Percentiles rank a stretch among this genome's conserved stretches.
Evolutionary conservation across 2,888 invertebrate genomes (phyloP).

Genomic region (Arge pagana): DNA sequence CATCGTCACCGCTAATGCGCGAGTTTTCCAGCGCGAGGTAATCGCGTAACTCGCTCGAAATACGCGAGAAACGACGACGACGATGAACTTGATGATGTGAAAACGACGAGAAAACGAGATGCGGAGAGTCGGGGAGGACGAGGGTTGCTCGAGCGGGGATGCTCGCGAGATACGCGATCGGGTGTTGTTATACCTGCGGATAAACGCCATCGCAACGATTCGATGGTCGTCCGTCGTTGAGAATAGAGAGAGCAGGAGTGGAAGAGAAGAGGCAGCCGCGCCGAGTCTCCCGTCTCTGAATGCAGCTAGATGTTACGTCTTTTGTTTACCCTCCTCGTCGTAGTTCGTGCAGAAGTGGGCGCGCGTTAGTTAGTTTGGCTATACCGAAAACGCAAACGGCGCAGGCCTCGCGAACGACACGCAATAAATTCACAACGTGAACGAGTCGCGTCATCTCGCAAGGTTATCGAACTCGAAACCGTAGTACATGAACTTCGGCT

Average conservation of each 20-base stretch:
- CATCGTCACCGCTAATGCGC: too few species aligned
- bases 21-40: too few species aligned
- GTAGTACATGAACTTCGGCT: conserved; percentile 19
- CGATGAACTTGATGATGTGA: too few species aligned
- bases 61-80: too few species aligned
- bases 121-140: conserved; percentile 7
- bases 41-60: too few species aligned
- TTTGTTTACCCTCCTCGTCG: conserved; percentile 6
- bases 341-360: background rate
- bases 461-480: conserved; percentile 8
- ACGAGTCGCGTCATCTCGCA: conserved; percentile 37
- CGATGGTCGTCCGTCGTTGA: background rate
- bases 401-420: conserved; percentile 42
- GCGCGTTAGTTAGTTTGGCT: conserved; percentile 6
- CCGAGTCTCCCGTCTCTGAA: conserved; percentile 7
- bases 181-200: background rate
- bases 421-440: conserved; percentile 51
- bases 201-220: conserved; percentile 8
- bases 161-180: conserved; percentile 15
- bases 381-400: conserved; percentile 37
- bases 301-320: conserved; percentile 19
- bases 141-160: conserved; percentile 13
- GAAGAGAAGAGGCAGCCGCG: background rate
- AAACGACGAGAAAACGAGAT: conserved; percentile 10
- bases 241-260: background rate